A percentile compares a stretch with the other conserved stretches of the same genome.
Conservation (phyloP, 2,888 invertebrate species). For the Linyphia triangularis region DNA sequence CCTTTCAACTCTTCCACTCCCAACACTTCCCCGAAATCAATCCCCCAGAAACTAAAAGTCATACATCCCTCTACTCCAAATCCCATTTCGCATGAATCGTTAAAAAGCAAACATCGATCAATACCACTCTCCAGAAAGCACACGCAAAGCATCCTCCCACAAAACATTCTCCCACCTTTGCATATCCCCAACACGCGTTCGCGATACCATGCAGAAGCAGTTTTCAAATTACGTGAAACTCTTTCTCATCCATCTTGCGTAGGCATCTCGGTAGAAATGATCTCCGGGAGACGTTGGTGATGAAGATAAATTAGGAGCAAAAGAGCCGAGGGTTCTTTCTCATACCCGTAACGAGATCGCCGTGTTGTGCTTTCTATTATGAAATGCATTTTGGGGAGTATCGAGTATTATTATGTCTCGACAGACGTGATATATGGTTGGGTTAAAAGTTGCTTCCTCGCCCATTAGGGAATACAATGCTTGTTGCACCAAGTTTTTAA, state of each 20-base stretch:
- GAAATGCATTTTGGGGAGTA: conserved; percentile 12
- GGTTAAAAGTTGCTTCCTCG: no score
- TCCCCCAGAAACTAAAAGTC: no score
- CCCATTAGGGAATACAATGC: no score
- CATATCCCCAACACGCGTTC: not conserved
- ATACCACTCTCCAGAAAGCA: conserved; percentile 8
- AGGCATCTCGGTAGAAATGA: not conserved
- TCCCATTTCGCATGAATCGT: no score
- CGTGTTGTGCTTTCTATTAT: conserved; percentile 28
- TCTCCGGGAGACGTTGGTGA: conserved; percentile 18
- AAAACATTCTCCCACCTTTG: not conserved
- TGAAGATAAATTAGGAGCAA: conserved; percentile 50
- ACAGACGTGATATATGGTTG: conserved; percentile 14
- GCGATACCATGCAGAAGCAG: not conserved
- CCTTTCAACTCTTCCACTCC: no score
- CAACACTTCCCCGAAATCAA: no score
- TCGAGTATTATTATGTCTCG: not conserved
- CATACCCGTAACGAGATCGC: conserved; percentile 46
- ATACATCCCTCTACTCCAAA: no score
- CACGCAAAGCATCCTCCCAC: not conserved
- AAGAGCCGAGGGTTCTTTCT: conserved; percentile 2
- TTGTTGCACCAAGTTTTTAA: no score
- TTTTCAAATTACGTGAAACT: conserved; percentile 48
- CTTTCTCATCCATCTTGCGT: not conserved
- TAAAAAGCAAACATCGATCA: conserved; percentile 3